Conservation (phyloP, 2,888 invertebrate genomes). For the Tiliacea aurago region DNA sequence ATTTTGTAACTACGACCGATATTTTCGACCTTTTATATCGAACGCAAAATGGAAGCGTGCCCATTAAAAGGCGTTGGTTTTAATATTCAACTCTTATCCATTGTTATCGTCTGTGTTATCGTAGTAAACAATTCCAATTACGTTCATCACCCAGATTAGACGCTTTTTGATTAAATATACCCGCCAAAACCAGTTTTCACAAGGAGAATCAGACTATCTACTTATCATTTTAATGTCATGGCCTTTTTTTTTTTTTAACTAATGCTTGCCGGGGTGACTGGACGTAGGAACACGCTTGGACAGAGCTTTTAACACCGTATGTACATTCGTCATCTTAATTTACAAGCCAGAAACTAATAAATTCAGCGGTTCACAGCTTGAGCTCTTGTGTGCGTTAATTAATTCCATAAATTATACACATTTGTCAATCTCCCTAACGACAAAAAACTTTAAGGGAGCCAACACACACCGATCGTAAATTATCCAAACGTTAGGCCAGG, state of each 20-base stretch:
- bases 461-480: slow-evolving; percentile 33
- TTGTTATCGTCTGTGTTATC: slow-evolving; percentile 49
- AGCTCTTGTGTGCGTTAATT: slow-evolving; percentile 47
- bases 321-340: slow-evolving; percentile 53
- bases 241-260: slow-evolving; percentile 47
- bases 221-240: slow-evolving; percentile 36
- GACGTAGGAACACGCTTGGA: slow-evolving; percentile 10
- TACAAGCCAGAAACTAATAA: slow-evolving; percentile 53
- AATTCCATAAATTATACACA: slow-evolving; percentile 56
- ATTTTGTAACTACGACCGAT: slow-evolving; percentile 6
- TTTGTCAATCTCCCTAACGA: slow-evolving; percentile 48
- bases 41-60: slow-evolving; percentile 13
- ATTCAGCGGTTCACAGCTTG: slow-evolving; percentile 54
- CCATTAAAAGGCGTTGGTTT: slow-evolving; percentile 14
- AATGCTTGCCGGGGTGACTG: slow-evolving; percentile 16
- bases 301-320: slow-evolving; percentile 28
- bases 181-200: slow-evolving; percentile 18
- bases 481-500: slow-evolving; percentile 12
- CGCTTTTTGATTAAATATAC: slow-evolving; percentile 12
- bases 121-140: slow-evolving; percentile 43
- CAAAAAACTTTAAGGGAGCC: slow-evolving; percentile 42
- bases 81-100: slow-evolving; percentile 36
- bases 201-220: slow-evolving; percentile 1
- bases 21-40: slow-evolving; percentile 6
- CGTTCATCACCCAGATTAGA: slow-evolving; percentile 21